These are phyloP conservation scores for Hippocampus abdominalis DNA, from an alignment of 2,113 vertebrate species.

Conservation along the genomic window DNA sequence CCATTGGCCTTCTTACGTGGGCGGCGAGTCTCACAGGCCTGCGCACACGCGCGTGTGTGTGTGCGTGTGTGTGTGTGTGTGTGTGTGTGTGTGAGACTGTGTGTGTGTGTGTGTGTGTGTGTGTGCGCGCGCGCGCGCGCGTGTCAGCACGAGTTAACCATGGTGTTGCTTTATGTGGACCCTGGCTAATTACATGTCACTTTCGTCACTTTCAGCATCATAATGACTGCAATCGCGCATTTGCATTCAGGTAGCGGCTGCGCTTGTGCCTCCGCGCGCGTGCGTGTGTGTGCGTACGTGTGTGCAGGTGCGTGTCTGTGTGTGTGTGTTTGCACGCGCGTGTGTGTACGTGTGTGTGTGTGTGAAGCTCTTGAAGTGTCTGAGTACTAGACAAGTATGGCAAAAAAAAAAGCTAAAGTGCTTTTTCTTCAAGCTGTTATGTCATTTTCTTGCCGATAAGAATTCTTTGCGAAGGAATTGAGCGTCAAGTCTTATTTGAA, in stretches of 20 bases:
- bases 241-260: slow-evolving; percentile 17
- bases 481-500: not conserved
- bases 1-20: slow-evolving; percentile 43
- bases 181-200: slow-evolving; percentile 47
- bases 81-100: slow-evolving; percentile 14
- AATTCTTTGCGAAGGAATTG: not conserved
- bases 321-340: not conserved
- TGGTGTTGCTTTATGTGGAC: slow-evolving; percentile 23
- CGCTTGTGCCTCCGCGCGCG: not conserved
- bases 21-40: slow-evolving; percentile 7
- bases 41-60: not conserved
- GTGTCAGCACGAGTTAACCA: slow-evolving; percentile 11
- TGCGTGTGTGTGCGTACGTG: no score
- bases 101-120: slow-evolving; percentile 1
- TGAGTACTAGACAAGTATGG: not conserved
- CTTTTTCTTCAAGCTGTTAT: not conserved
- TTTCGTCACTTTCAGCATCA: slow-evolving; percentile 31
- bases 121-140: not conserved
- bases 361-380: not conserved
- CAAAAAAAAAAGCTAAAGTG: not conserved
- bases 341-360: not conserved
- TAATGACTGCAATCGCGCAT: slow-evolving; percentile 45
- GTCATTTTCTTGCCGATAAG: not conserved
- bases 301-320: no score
- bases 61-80: slow-evolving; percentile 44